phyloP scores from a whole-genome alignment of 2,113 vertebrate species.

The Chaetops frenatus region DNA sequence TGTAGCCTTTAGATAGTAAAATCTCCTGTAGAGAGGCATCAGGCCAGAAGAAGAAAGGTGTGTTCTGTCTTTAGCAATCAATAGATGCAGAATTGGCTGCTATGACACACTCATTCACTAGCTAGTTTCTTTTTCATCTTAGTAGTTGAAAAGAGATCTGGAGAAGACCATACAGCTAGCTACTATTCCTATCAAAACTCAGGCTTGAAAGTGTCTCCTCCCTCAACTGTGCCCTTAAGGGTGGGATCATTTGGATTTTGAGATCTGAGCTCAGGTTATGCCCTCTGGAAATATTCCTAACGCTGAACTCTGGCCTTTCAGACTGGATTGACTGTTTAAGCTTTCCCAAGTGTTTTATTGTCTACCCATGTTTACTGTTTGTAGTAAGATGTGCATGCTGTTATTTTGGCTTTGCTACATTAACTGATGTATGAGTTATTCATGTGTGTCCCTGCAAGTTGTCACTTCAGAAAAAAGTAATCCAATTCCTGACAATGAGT shows the following conservation, averaged over 20 bases:
- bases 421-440: neutral
- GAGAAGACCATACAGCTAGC: neutral
- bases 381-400: neutral
- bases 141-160: neutral
- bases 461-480: neutral
- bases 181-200: neutral
- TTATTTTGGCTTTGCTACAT: neutral
- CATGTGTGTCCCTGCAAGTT: neutral
- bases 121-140: neutral
- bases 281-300: neutral
- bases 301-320: neutral
- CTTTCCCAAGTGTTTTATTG: neutral
- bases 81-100: neutral
- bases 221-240: neutral
- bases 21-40: neutral
- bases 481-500: neutral
- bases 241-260: neutral
- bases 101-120: neutral
- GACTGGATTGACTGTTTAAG: neutral
- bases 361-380: neutral
- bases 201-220: neutral
- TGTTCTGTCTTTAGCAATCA: neutral
- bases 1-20: neutral
- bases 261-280: neutral
- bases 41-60: neutral